Evolutionary conservation across 2,797 vertebrate species (phyloP).

Genomic region (Vultur gryphus): DNA sequence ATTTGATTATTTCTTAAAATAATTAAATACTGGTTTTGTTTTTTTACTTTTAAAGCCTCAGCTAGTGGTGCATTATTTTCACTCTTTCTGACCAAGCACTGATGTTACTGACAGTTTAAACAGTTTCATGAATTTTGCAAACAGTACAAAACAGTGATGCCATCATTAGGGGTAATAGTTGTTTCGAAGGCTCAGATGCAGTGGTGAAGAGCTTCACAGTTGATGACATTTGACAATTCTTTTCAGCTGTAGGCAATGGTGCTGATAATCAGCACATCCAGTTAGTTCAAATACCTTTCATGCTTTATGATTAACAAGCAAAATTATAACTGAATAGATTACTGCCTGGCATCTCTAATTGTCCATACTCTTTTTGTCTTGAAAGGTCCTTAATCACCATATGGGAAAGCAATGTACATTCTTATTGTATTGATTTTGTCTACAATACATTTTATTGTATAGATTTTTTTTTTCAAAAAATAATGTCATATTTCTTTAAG

Average conservation of each 20-base stretch:
- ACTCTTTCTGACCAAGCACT: constrained; percentile 22
- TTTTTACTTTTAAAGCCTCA: not conserved
- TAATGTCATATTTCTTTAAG: not conserved
- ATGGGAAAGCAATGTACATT: not conserved
- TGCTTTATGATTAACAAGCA: constrained; percentile 43
- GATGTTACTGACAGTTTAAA: constrained; percentile 32
- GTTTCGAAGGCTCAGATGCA: constrained; percentile 15
- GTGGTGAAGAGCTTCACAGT: not conserved
- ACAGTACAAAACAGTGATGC: not conserved
- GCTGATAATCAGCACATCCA: constrained; percentile 45
- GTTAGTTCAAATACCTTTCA: constrained; percentile 39
- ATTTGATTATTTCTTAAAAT: not conserved
- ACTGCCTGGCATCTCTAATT: constrained; percentile 11
- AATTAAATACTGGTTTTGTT: not conserved
- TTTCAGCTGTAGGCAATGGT: constrained; percentile 37
- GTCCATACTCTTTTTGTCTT: not conserved
- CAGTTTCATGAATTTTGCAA: constrained; percentile 23
- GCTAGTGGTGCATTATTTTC: not conserved
- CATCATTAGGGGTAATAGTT: constrained; percentile 22
- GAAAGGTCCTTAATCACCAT: not conserved
- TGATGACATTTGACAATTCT: constrained; percentile 48
- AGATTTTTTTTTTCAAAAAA: not conserved
- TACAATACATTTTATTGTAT: not conserved
- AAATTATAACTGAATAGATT: constrained; percentile 30
- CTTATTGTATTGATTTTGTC: not conserved